Evolutionary conservation across 2,113 vertebrate genomes (phyloP).

Genomic region (Bubalus kerabau): DNA sequence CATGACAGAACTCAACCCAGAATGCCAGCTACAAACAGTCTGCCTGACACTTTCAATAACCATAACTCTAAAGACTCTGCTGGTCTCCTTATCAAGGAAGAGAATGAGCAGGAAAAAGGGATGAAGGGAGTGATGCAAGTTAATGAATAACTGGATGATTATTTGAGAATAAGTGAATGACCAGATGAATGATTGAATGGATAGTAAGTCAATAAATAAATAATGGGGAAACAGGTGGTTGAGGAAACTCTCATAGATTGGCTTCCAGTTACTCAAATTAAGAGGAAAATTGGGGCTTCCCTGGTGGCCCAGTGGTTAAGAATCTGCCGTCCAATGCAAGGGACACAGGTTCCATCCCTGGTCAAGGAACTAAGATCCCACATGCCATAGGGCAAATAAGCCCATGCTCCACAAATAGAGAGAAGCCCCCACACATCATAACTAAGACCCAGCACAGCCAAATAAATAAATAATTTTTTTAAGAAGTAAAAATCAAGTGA

Average conservation of each 20-base stretch:
- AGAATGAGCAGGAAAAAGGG: neutral
- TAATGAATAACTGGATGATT: neutral
- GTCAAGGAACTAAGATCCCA: neutral
- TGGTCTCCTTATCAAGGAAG: neutral
- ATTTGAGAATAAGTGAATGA: neutral
- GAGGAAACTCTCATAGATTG: neutral
- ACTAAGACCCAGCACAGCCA: neutral
- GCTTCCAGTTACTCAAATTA: neutral
- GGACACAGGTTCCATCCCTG: neutral
- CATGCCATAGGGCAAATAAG: neutral
- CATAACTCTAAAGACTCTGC: neutral
- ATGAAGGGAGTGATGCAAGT: neutral
- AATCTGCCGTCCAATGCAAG: neutral
- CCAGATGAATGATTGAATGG: neutral
- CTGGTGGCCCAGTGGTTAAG: neutral
- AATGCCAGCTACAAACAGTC: neutral
- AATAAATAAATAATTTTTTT: neutral
- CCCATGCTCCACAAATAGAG: neutral
- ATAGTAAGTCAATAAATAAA: neutral
- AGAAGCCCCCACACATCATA: neutral
- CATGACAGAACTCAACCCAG: neutral
- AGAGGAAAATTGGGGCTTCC: neutral
- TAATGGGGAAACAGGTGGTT: neutral
- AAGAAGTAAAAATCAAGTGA: neutral
- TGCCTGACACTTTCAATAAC: neutral